Evolutionary conservation across 2,797 vertebrate species (phyloP).

Genomic region (Hozukius guyotensis): DNA sequence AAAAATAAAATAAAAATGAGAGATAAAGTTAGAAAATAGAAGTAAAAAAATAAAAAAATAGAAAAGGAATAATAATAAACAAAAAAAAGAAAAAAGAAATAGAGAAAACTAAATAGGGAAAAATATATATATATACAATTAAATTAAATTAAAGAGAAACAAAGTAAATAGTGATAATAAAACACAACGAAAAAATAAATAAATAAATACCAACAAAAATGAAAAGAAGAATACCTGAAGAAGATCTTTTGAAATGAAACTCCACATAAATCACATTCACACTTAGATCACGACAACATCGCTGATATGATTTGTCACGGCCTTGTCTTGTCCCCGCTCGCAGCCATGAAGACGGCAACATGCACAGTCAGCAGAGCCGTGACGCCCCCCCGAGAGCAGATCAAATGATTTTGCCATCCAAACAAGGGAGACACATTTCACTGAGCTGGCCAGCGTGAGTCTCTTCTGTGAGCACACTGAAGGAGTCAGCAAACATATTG

Average conservation of each 20-base stretch:
- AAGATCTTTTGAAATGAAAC: conserved; percentile 6
- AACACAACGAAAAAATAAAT: too few relatives aligned
- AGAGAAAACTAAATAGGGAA: too few relatives aligned
- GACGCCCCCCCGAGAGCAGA: conserved; percentile 13
- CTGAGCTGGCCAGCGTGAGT: background rate
- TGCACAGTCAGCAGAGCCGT: conserved; percentile 24
- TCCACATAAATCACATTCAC: background rate
- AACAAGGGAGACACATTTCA: conserved; percentile 27
- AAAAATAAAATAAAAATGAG: too few relatives aligned
- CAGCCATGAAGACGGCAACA: background rate
- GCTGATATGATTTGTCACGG: conserved; percentile 18
- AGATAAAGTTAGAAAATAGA: too few relatives aligned
- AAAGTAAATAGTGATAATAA: too few relatives aligned
- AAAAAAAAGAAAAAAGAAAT: too few relatives aligned
- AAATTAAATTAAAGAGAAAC: too few relatives aligned
- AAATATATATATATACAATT: too few relatives aligned
- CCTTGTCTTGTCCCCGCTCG: background rate
- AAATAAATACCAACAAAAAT: too few relatives aligned
- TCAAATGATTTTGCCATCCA: conserved; percentile 1
- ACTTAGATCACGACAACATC: background rate
- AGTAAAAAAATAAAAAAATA: too few relatives aligned
- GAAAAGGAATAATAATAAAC: too few relatives aligned
- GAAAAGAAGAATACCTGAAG: background rate
- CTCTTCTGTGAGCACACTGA: background rate
- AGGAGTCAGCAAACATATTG: conserved; percentile 20